Evolutionary conservation across 2,888 invertebrate species (phyloP), one percentile per base, ranked within the genome.

Genomic region (Aleiodes leptofemur): DNA sequence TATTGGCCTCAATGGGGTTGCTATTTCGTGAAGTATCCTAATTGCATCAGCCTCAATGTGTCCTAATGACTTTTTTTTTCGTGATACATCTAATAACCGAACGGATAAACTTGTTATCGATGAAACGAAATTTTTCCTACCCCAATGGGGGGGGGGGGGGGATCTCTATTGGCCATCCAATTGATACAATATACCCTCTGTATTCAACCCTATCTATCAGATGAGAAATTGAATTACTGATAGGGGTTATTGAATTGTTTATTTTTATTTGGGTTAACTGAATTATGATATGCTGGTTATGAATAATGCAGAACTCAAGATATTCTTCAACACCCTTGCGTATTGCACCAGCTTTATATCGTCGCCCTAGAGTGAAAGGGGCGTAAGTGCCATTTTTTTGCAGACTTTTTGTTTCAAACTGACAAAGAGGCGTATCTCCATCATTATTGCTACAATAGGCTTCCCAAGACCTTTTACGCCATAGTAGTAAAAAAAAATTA

Each of bases 81-180:
- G 82, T 79, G 81, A 84, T 84, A 82, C 79, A 79, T 78, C 76
- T 83, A 85, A 87, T 87, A 86, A 83, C 81, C 83, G 80, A 69
- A 76, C 78, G 82, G 83, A 86, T 86, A 86, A 88, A 83, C 83
- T 81, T 77, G 85, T 87, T 88, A 87, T 85, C 82, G 77, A 79
- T 81, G 81, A 86, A 61, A 85, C 82, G 80, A 83, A 80, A 83
- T 81, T 80, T 76, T 70, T 76, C 72, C 75, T 72, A 71, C 38
- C 68, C 9, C n/a, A 56, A 71, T 70, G 53, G 64, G 70, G n/a
- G n/a, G n/a, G n/a, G n/a, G n/a, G n/a, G n/a, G n/a, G n/a, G 71
- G 71, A 48, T 66, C 80, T 83, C 83, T 83, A 68, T 68, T 68
- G 66, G 66, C 29, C 29, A 48, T 23, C 51, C 83, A 84, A 86